These are phyloP conservation scores for Agrypnus murinus DNA, from an alignment of 2,888 invertebrate species.

Conservation along the genomic window DNA sequence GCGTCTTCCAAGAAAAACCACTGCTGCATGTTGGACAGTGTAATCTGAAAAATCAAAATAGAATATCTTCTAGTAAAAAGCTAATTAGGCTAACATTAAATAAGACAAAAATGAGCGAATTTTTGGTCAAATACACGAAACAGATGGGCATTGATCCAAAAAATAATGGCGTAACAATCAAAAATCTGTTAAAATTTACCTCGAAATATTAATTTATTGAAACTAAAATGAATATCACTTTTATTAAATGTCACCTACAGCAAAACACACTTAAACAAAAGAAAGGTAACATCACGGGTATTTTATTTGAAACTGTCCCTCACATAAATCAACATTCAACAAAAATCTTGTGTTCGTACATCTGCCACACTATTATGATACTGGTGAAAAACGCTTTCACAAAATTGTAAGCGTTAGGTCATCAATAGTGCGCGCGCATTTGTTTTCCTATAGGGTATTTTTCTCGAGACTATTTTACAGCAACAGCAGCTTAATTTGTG, in stretches of 20 bases:
- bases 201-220: too few species aligned
- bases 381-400: neutral
- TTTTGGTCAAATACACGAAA: neutral
- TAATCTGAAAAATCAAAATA: conserved; percentile 39
- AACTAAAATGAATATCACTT: conserved; percentile 28
- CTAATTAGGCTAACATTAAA: too few species aligned
- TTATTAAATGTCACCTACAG: conserved; percentile 43
- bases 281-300: conserved; percentile 29
- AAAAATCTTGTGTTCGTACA: neutral
- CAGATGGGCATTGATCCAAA: conserved; percentile 25
- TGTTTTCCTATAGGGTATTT: conserved; percentile 25
- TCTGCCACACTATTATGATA: conserved; percentile 10
- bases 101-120: too few species aligned
- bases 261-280: conserved; percentile 41
- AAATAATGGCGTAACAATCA: neutral
- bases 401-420: conserved; percentile 20
- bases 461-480: neutral
- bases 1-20: conserved; percentile 79
- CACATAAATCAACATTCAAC: conserved; percentile 11
- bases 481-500: conserved; percentile 8
- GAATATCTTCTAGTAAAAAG: conserved; percentile 14
- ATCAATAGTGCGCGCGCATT: conserved; percentile 34
- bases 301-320: conserved; percentile 1
- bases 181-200: conserved; percentile 35
- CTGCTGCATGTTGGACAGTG: conserved; percentile 74